Conservation (phyloP, 2,113 vertebrate species). For the Stegastes partitus region DNA sequence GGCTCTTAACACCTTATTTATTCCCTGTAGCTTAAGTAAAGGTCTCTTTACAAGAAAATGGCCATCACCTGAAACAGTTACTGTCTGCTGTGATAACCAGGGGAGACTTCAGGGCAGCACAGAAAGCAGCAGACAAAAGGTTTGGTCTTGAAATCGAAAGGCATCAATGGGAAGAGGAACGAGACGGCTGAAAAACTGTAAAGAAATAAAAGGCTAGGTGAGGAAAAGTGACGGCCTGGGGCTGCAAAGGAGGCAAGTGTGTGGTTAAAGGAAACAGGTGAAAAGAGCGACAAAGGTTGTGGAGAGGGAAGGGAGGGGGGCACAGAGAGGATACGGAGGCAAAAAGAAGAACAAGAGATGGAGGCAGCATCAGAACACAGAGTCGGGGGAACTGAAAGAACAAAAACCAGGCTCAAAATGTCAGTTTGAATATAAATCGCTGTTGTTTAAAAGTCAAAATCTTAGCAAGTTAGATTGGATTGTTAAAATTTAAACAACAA, state of each 20-base stretch:
- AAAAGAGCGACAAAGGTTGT: constrained; percentile 8
- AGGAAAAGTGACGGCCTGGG: constrained; percentile 25
- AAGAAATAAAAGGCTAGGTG: constrained; percentile 37
- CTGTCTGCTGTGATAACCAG: constrained; percentile 26
- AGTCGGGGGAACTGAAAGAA: no score
- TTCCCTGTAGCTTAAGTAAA: background rate
- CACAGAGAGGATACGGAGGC: background rate
- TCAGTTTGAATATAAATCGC: background rate
- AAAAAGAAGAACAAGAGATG: background rate
- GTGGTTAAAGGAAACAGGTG: constrained; percentile 23
- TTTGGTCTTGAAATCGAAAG: constrained; percentile 41
- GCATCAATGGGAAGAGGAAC: constrained; percentile 31
- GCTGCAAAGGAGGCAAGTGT: constrained; percentile 11
- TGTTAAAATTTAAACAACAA: background rate
- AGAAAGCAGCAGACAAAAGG: constrained; percentile 25
- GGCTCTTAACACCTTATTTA: background rate
- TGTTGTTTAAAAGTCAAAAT: background rate
- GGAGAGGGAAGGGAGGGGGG: background rate
- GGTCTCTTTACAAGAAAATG: constrained; percentile 12
- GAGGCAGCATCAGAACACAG: no score
- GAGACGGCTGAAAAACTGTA: constrained; percentile 4
- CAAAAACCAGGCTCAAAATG: constrained; percentile 2
- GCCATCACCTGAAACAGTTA: constrained; percentile 10
- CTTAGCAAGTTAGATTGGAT: background rate
- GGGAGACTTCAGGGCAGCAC: constrained; percentile 7